These are phyloP conservation scores for Mus spicilegus DNA, from an alignment of 2,113 vertebrate species.

Conservation along the genomic window DNA sequence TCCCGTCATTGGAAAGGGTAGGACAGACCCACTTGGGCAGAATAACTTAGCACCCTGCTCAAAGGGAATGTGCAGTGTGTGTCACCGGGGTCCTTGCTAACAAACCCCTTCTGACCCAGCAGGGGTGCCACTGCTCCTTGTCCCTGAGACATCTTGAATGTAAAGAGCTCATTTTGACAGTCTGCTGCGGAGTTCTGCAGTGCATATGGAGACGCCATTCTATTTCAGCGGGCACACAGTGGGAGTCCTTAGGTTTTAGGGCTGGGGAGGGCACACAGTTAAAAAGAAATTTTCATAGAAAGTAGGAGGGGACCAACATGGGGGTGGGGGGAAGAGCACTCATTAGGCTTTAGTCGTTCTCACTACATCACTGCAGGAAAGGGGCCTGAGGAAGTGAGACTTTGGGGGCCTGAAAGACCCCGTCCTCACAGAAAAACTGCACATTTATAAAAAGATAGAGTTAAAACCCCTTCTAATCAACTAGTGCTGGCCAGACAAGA, in stretches of 20 bases:
- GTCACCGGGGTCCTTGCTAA: background rate
- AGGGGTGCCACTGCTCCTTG: background rate
- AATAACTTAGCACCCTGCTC: background rate
- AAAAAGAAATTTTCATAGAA: background rate
- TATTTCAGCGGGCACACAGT: background rate
- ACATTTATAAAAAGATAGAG: background rate
- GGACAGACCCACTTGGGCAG: background rate
- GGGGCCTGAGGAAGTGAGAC: too few relatives aligned
- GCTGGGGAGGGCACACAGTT: background rate
- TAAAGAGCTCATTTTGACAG: background rate
- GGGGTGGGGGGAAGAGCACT: too few relatives aligned
- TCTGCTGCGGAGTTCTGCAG: background rate
- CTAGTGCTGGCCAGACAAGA: background rate
- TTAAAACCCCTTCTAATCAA: background rate
- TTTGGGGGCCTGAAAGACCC: background rate
- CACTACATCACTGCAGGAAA: background rate
- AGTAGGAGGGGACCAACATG: background rate
- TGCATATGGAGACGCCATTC: background rate
- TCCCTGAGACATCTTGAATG: background rate
- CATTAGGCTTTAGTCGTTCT: background rate
- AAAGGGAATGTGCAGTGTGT: background rate
- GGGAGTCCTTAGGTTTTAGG: background rate
- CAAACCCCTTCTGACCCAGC: background rate
- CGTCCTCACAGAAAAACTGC: background rate
- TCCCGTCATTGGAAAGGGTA: background rate